Percentiles rank a stretch among this genome's conserved stretches.
These are phyloP conservation scores for Plectropomus leopardus DNA, from an alignment of 2,113 vertebrate genomes.

Conservation along the genomic window DNA sequence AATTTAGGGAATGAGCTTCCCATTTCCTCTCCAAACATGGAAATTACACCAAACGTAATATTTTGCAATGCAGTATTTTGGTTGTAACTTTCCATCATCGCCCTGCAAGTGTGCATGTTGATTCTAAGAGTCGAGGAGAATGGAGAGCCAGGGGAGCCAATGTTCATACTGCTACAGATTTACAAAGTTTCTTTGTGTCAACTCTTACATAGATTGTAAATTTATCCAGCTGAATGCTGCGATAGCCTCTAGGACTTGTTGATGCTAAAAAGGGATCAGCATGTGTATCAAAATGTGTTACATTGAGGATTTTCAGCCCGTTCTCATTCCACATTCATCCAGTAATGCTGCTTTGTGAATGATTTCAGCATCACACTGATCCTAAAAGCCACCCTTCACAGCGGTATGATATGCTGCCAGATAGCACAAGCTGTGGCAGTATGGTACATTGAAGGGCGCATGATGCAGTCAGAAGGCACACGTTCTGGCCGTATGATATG, in stretches of 20 bases:
- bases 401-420: too few species aligned
- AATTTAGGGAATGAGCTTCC: conserved; percentile 29
- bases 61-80: conserved; percentile 24
- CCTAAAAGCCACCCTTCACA: too few species aligned
- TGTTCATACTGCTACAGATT: neutral
- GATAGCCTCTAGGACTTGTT: neutral
- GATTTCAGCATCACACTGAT: too few species aligned
- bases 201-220: neutral
- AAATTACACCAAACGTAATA: conserved; percentile 22
- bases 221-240: neutral
- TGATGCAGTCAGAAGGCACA: too few species aligned
- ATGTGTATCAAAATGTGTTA: neutral
- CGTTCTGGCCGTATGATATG: too few species aligned
- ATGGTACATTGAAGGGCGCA: too few species aligned
- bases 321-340: too few species aligned
- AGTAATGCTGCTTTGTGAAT: too few species aligned
- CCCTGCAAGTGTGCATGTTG: neutral
- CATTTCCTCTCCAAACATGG: conserved; percentile 36
- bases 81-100: neutral
- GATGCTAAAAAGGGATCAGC: neutral
- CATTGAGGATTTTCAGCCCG: neutral
- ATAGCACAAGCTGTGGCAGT: too few species aligned
- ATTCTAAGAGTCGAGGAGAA: neutral
- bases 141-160: too few species aligned
- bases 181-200: neutral